Conservation (phyloP, 2,888 invertebrate genomes). For the Acanthoscelides obtectus region DNA sequence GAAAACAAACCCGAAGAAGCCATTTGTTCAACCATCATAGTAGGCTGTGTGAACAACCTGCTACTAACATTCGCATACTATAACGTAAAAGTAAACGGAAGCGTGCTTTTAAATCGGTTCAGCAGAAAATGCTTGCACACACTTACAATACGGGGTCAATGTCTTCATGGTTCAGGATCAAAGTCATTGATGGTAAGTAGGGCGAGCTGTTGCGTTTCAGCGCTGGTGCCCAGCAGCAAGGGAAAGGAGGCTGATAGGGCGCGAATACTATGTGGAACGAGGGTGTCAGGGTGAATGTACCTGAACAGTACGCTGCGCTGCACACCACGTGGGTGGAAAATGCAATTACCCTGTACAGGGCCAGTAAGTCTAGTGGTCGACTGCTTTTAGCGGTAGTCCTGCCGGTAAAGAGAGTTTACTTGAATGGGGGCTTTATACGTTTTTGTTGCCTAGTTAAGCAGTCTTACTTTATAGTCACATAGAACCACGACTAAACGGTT, state of each 20-base stretch:
- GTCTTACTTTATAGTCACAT: no score
- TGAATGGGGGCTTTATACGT: no score
- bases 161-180: conserved; percentile 3
- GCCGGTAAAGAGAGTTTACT: no score
- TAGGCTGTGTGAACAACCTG: neutral
- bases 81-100: neutral
- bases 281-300: neutral
- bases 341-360: neutral
- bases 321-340: neutral
- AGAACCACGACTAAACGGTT: no score
- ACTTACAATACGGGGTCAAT: neutral
- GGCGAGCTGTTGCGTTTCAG: neutral
- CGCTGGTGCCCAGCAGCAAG: neutral
- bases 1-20: no score
- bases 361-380: no score
- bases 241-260: neutral
- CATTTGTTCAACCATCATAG: no score
- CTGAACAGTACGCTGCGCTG: neutral
- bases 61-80: neutral
- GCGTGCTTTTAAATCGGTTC: neutral
- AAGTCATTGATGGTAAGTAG: conserved; percentile 1
- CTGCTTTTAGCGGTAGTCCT: no score
- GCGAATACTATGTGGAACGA: neutral
- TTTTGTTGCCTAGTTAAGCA: no score
- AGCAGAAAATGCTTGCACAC: neutral